Evolutionary conservation across 2,113 vertebrate species (phyloP).

Genomic region (Microcebus tavaratra): DNA sequence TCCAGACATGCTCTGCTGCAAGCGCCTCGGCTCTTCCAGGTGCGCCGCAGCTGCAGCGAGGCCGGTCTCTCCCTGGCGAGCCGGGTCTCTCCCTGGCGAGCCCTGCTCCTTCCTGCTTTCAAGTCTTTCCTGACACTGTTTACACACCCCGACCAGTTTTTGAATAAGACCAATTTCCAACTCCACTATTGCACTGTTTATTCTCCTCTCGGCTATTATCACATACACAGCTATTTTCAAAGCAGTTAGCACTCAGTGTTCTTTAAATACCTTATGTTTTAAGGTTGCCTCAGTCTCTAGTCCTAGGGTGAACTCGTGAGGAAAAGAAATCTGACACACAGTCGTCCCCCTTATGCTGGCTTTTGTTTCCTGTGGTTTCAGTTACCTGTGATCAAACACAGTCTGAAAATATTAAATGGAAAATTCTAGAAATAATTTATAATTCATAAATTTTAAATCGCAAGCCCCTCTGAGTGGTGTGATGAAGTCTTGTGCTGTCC

Average conservation of each 20-base stretch:
- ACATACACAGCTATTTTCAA: not conserved
- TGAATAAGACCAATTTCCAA: not conserved
- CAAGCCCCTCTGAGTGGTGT: not conserved
- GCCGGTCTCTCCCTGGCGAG: fast-evolving
- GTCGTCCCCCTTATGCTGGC: not conserved
- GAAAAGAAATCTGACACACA: not conserved
- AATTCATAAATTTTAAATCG: not conserved
- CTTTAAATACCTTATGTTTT: not conserved
- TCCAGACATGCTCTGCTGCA: no score
- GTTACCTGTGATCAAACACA: not conserved
- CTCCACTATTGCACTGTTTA: fast-evolving
- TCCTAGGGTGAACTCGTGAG: not conserved
- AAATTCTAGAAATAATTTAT: not conserved
- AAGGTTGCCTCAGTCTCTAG: not conserved
- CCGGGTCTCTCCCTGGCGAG: fast-evolving
- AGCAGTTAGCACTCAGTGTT: not conserved
- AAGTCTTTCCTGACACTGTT: not conserved
- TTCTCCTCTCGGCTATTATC: not conserved
- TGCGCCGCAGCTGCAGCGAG: not conserved
- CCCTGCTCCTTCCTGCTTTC: not conserved
- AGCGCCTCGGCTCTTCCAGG: not conserved
- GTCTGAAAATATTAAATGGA: not conserved
- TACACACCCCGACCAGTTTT: not conserved
- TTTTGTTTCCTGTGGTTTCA: not conserved
- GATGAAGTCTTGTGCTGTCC: not conserved